Base-by-base conservation (phyloP, 1,140 invertebrate species). In the Sarcophaga peregrina region DNA sequence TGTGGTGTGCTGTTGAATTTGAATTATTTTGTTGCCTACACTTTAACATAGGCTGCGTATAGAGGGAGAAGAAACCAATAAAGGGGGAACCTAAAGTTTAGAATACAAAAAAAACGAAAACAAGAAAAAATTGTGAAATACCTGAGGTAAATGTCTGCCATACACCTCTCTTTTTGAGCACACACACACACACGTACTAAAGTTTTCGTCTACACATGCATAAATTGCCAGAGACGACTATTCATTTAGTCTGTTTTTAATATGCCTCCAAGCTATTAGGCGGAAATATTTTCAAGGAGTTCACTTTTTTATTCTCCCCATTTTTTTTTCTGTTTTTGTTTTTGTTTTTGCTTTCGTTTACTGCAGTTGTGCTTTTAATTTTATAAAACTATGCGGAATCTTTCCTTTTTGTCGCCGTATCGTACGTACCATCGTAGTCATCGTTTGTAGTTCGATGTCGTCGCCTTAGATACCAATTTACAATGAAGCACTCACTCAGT, bases 1-100 rank as follows among this genome's bases (percentile, higher is more conserved):
- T 68, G 62, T 68, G 17, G 62, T 68, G 62, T 68, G 62, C 62
- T 25, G 62, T 78, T 17, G 75, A 78, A 78, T 78, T 78, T 48
- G 75, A 78, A 78, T 78, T 78, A 78, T 78, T 78, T 52, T 78
- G 47, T 78, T 25, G 75, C 75, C 75, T 78, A 78, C 75, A 78
- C 75, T 78, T 78, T 78, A 48, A 17, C 62, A 72, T 20, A 25
- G 37, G 20, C 62, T 20, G 13, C 9, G 20, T 20, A 72, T 20
- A 62, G 58, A 13, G 58, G 20, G 25, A n/a, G n/a, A 62, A 68
- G 0, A 20, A 6, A 20, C 8, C 13, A 4, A 10, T 13, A 4
- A 20, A 68, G 8, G 20, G 58, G 58, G 58, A 17, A 68, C 15
- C 6, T 15, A 62, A 20, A 68, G 7, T 20, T 9, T 52, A 52